Evolutionary conservation across 2,113 vertebrate species (phyloP).

Genomic region (Sphaerodactylus townsendi): DNA sequence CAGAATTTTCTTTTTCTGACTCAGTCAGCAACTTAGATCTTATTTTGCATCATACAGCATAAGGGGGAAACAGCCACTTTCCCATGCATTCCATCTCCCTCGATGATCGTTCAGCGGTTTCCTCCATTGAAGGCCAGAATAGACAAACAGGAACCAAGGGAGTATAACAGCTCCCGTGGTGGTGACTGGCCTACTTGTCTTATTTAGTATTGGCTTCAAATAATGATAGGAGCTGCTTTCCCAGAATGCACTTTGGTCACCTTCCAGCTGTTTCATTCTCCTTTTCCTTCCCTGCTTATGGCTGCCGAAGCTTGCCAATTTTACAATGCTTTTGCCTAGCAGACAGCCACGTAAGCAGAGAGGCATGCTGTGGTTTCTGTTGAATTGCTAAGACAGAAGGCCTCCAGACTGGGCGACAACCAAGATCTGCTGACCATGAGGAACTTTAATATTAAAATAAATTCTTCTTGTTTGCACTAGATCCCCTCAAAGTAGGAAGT

Average conservation of each 20-base stretch:
- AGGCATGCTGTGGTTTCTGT: constrained; percentile 42
- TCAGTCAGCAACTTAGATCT: neutral
- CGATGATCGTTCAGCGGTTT: neutral
- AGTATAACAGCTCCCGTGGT: neutral
- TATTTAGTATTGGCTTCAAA: neutral
- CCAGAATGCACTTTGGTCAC: neutral
- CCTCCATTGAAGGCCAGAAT: neutral
- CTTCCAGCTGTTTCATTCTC: neutral
- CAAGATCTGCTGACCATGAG: constrained; percentile 37
- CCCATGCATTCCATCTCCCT: neutral
- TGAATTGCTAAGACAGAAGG: constrained; percentile 8
- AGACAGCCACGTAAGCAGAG: constrained; percentile 35
- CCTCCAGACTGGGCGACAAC: constrained; percentile 34
- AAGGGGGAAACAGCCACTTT: neutral
- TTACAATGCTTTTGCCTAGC: constrained; percentile 32
- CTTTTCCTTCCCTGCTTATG: neutral
- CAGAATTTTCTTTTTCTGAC: too few species aligned
- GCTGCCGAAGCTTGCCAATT: neutral
- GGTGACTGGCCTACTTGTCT: neutral
- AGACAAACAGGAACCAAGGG: neutral
- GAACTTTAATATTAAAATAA: constrained; percentile 48
- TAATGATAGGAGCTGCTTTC: neutral
- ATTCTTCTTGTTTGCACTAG: constrained; percentile 42
- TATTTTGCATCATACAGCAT: neutral
- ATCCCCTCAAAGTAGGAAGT: constrained; percentile 42